Base-by-base conservation (phyloP, 2,888 invertebrate genomes). In the Parapristionchus giblindavisi region DNA sequence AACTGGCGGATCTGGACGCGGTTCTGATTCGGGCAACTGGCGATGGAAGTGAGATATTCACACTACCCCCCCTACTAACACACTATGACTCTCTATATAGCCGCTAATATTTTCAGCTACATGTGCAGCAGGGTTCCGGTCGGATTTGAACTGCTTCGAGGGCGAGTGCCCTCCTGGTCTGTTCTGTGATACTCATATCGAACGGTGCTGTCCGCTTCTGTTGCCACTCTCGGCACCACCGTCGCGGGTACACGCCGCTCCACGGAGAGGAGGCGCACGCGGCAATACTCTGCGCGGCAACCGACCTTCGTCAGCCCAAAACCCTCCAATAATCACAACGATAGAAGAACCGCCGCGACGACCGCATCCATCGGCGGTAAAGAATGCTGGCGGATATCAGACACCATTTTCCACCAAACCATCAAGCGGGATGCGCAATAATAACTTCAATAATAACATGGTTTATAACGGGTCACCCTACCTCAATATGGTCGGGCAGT, bases 41-140 rank as follows among this genome's bases (percentile, higher is more conserved):
- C 70, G 84, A 85, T 75, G 85, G 85, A 77, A 80, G 85, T 85
- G n/a, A n/a, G n/a, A n/a, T n/a, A n/a, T n/a, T n/a, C n/a, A 77
- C 77, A 82, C 48, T 68, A 48, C n/a, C 36, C 11, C 60, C 27
- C 54, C 14, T 24, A 27, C 40, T 40, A 60, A 40, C 38, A 34
- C 21, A 5, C 8, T 29, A 34, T 24, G 54, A 27, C 29, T 36
- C 60, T 17, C 51, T 17, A 11, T 56, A 24, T 21, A 38, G n/a
- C 36, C 34, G 40, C 36, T 29, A 72, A 54, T 38, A 54, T 75
- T 66, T 78, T 52, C 79, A 85, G 84, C 75, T 32, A 77, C 75
- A 4, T 86, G 86, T 72, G 83, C 85, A 52, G 83, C 81, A 11
- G 85, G 85, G 34, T 84, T 83, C 77, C 61, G 75, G 14, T 83